Conservation (phyloP, 2,797 vertebrate species). For the Echeneis naucrates region DNA sequence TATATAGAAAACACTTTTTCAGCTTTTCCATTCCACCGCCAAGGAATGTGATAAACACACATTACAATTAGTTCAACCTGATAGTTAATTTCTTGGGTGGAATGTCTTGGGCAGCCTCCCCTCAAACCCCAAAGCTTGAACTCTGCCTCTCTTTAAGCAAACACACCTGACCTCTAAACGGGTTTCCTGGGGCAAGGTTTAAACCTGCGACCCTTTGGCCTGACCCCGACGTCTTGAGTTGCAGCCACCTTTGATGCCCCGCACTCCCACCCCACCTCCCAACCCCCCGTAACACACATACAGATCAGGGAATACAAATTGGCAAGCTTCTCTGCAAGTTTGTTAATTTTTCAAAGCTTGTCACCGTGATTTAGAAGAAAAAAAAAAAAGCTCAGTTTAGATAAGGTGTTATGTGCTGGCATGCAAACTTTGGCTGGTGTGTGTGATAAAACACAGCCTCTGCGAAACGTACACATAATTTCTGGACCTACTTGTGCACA, state of each 20-base stretch:
- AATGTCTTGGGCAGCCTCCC: slow-evolving; percentile 70
- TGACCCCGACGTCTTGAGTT: slow-evolving; percentile 70
- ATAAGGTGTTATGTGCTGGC: slow-evolving; percentile 30
- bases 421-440: not conserved
- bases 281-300: slow-evolving; percentile 7
- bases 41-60: slow-evolving; percentile 70
- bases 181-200: slow-evolving; percentile 78
- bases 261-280: slow-evolving; percentile 14
- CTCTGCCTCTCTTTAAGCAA: slow-evolving; percentile 78
- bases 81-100: slow-evolving; percentile 71
- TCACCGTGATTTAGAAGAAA: slow-evolving; percentile 29
- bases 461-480: not conserved
- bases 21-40: slow-evolving; percentile 19
- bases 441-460: slow-evolving; percentile 7
- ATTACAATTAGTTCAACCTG: slow-evolving; percentile 72
- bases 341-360: slow-evolving; percentile 28
- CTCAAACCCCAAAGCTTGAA: slow-evolving; percentile 69
- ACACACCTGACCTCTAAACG: slow-evolving; percentile 79
- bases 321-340: slow-evolving; percentile 25
- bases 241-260: slow-evolving; percentile 74
- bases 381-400: slow-evolving; percentile 37
- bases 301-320: slow-evolving; percentile 44
- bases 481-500: not conserved
- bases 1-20: slow-evolving; percentile 1
- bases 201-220: slow-evolving; percentile 72